Evolutionary conservation across 30 jellyfish, hydroid and myxozoan species (phyloP).

Genomic region (Aurelia aurita complex sp. Pacific): DNA sequence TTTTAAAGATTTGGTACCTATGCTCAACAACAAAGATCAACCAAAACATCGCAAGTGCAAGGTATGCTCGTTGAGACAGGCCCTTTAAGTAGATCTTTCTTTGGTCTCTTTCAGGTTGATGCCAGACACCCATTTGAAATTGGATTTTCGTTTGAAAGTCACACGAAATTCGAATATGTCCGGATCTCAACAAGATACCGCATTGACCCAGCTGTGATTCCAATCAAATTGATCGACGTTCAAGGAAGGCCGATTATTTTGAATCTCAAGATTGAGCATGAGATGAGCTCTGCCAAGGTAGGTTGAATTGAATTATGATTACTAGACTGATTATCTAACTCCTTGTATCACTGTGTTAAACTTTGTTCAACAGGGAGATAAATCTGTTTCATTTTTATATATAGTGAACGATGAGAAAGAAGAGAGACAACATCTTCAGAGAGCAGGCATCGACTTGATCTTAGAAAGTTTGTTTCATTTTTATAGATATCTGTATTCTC

Average conservation of each 20-base stretch:
- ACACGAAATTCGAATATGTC: conserved; percentile 72
- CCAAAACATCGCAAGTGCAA: no score
- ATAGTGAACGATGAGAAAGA: no score
- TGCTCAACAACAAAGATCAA: no score
- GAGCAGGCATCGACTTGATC: no score
- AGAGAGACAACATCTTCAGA: no score
- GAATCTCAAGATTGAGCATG: conserved; percentile 70
- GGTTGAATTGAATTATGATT: not conserved
- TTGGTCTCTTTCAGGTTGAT: conserved; percentile 49
- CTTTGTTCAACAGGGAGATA: no score
- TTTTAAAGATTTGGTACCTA: no score
- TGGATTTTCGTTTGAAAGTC: conserved; percentile 94
- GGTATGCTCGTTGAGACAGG: no score
- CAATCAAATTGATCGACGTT: conserved; percentile 79
- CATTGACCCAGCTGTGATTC: conserved; percentile 66
- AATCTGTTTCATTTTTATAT: no score
- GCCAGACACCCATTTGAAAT: conserved; percentile 66
- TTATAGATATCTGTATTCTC: conserved; percentile 91
- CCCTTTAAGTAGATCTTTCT: no score
- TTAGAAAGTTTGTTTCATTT: not conserved
- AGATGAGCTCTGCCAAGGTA: conserved; percentile 88
- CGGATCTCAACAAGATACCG: conserved; percentile 73
- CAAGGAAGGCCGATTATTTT: conserved; percentile 81
- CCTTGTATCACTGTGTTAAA: no score
- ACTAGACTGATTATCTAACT: no score